Conservation (phyloP, 2,113 vertebrate genomes). For the Ascaphus truei region DNA sequence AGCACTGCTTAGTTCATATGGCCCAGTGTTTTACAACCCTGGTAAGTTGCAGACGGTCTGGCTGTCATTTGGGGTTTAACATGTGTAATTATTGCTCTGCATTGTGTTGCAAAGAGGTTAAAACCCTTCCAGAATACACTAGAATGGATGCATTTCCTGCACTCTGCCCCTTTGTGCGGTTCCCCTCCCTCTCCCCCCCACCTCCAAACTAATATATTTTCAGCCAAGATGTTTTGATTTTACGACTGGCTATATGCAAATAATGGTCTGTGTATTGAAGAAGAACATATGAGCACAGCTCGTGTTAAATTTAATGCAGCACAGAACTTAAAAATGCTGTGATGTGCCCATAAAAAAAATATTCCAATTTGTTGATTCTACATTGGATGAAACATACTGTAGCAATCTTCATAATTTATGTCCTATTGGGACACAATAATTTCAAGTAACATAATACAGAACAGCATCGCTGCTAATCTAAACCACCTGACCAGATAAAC, state of each 20-base stretch:
- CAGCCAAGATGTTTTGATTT: conserved; percentile 10
- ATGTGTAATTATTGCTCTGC: too few relatives aligned
- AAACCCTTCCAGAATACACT: background rate
- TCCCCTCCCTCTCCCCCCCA: too few relatives aligned
- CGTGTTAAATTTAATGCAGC: conserved; percentile 70
- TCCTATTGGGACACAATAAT: conserved; percentile 93
- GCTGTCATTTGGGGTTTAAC: too few relatives aligned
- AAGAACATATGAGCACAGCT: conserved; percentile 66
- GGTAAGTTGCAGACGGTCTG: too few relatives aligned
- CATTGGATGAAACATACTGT: conserved; percentile 77
- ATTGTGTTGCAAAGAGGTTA: too few relatives aligned
- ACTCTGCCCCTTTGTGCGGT: background rate
- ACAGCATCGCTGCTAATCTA: conserved; percentile 90
- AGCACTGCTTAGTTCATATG: too few relatives aligned
- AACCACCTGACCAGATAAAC: conserved; percentile 88
- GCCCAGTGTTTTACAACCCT: too few relatives aligned
- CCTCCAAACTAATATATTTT: background rate
- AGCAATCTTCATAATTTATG: conserved; percentile 83
- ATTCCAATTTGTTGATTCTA: conserved; percentile 84
- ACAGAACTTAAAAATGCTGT: conserved; percentile 70
- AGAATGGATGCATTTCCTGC: background rate
- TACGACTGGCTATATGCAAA: conserved; percentile 62
- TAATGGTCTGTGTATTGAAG: conserved; percentile 70
- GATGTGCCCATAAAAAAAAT: conserved; percentile 79
- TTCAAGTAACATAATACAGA: conserved; percentile 94